phyloP scores from a whole-genome alignment of 2,888 invertebrate genomes.

The Drosophila peninsularis region DNA sequence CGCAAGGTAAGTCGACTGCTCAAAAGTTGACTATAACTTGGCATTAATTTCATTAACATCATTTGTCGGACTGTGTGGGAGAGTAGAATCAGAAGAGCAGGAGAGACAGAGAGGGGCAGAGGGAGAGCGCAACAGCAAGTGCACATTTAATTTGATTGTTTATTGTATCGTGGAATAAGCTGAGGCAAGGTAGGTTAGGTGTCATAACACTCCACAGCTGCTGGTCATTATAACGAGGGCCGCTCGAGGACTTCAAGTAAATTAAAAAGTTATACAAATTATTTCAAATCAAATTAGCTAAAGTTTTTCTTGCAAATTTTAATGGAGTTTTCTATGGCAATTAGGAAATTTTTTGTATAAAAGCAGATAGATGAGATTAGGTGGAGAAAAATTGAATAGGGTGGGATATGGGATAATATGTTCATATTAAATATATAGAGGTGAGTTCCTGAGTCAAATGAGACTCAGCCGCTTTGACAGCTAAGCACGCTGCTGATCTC shows the following conservation, averaged over 20 bases:
- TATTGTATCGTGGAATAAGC: conserved; percentile 38
- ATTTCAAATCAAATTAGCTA: conserved; percentile 18
- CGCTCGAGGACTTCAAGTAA: conserved; percentile 23
- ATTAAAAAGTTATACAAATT: conserved; percentile 53
- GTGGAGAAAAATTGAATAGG: background rate
- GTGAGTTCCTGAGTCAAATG: background rate
- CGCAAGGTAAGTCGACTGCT: conserved; percentile 48
- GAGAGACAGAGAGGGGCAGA: background rate
- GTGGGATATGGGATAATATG: background rate
- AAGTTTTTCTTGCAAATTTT: conserved; percentile 6
- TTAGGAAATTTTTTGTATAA: background rate
- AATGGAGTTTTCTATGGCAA: background rate
- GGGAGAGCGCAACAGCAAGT: conserved; percentile 21
- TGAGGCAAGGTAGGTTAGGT: conserved; percentile 10
- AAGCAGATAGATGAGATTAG: background rate
- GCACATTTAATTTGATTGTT: conserved; percentile 64
- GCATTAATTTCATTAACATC: conserved; percentile 69
- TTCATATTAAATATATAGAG: background rate
- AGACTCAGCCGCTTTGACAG: background rate
- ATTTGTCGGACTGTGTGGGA: conserved; percentile 19
- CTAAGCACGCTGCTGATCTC: background rate
- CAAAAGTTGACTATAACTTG: conserved; percentile 61
- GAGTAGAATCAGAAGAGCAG: background rate
- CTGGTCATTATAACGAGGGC: conserved; percentile 14
- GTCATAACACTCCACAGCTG: conserved; percentile 37